Evolutionary conservation across 2,113 vertebrate genomes (phyloP), one percentile per base, ranked within the genome.

Genomic region (Tetrao urogallus): DNA sequence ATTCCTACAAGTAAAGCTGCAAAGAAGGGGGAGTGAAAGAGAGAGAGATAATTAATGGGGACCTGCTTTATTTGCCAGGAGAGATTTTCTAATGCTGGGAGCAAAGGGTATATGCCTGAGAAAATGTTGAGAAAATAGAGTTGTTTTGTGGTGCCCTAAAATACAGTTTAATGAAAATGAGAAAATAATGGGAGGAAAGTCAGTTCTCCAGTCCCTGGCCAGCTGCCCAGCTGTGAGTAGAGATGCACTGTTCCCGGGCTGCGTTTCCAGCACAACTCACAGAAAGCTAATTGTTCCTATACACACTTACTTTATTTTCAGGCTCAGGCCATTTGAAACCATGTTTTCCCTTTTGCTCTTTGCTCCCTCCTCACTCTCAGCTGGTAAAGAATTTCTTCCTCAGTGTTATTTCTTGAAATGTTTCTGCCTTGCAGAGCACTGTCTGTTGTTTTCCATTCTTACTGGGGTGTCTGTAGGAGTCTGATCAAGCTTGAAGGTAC

Each of bases 81-180:
- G 47, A 92, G 78, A 76, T 96, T 95, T 89, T 94, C 75, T 95
- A 94, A 63, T 48, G 28, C 25, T 58, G 27, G 10, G 65, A 43
- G 76, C 57, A 81, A 93, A 86, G 74, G 52, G 21, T 66, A 83
- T 38, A 21, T 38, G 82, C 48, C 66, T 88, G 88, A 92, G 38
- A 86, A 96, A 95, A 94, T 40, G 72, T 24, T 73, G 63, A 77
- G 70, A 89, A 95, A 95, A 86, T 42, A 88, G 71, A 84, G 27
- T 88, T 94, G 81, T 79, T 79, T 90, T 90, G 78, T 94, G 45
- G 25, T 94, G 93, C 38, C 69, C 72, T 95, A 65, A 94, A 92
- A 93, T 48, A 56, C 87, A 82, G 50, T 95, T 94, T 93, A 96
- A 90, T 92, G 91, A 85, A 96, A 97, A 93, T 85, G 81, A 95